Evolutionary conservation across 2,888 invertebrate species (phyloP).

Genomic region (Epinotia bilunana): DNA sequence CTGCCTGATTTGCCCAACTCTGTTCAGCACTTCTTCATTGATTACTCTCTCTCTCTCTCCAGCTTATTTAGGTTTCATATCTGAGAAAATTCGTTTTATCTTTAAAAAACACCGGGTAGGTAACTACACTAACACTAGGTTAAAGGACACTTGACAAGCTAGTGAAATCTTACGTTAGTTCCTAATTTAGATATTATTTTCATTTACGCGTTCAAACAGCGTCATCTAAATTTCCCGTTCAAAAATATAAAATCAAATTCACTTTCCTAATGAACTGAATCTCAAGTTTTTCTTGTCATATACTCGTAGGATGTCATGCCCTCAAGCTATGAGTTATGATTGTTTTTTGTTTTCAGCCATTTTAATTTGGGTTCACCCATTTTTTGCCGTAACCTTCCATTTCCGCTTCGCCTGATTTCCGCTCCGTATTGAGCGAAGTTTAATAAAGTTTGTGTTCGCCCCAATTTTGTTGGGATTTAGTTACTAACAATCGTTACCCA

Average conservation of each 20-base stretch:
- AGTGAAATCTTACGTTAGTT: no score
- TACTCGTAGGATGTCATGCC: slow-evolving; percentile 3
- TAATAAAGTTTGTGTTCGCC: slow-evolving; percentile 34
- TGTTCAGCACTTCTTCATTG: no score
- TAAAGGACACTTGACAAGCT: no score
- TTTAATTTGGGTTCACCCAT: slow-evolving; percentile 19
- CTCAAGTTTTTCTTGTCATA: no score
- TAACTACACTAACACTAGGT: no score
- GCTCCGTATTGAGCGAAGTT: slow-evolving; percentile 35
- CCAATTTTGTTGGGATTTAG: slow-evolving; percentile 19
- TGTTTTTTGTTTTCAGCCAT: slow-evolving; percentile 21
- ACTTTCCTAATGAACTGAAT: background rate
- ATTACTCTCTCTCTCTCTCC: no score
- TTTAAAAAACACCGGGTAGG: no score
- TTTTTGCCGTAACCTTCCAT: slow-evolving; percentile 32
- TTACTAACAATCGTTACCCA: slow-evolving; percentile 17
- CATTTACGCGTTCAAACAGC: background rate
- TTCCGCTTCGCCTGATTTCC: slow-evolving; percentile 22
- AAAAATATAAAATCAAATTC: background rate
- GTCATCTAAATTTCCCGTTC: background rate
- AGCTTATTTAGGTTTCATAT: no score
- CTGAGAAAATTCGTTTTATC: no score
- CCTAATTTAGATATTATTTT: background rate
- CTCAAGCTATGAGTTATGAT: slow-evolving; percentile 7
- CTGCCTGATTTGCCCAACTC: no score